Percentiles rank a stretch among this genome's conserved stretches.
phyloP scores from a whole-genome alignment of 2,888 invertebrate genomes.

The Chloroclystis v-ata region DNA sequence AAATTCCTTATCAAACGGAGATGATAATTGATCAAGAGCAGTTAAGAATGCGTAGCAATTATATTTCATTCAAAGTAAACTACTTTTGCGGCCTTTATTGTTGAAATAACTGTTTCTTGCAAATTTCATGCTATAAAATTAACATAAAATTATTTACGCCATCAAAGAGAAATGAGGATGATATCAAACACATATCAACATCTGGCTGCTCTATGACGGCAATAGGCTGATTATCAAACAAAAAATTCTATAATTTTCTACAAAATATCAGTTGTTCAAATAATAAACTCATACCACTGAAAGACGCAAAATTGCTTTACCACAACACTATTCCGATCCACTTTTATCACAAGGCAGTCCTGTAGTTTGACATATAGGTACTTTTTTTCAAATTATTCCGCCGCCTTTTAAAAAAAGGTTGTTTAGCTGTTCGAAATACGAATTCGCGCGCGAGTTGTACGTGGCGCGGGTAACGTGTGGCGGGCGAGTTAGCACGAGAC shows the following conservation, averaged over 20 bases:
- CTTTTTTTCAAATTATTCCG: neutral
- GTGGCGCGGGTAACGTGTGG: constrained; percentile 37
- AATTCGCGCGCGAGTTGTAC: constrained; percentile 5
- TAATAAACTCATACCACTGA: constrained; percentile 51
- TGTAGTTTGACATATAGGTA: constrained; percentile 20
- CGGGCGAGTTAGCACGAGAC: constrained; percentile 47
- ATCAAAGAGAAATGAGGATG: constrained; percentile 11
- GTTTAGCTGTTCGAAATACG: constrained; percentile 18
- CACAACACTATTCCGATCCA: constrained; percentile 37
- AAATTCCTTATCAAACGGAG: constrained; percentile 4
- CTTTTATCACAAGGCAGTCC: constrained; percentile 22
- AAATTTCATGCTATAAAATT: constrained; percentile 21
- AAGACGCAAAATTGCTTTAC: constrained; percentile 23
- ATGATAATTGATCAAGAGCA: constrained; percentile 5
- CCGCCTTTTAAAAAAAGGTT: neutral
- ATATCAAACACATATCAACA: neutral
- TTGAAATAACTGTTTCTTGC: constrained; percentile 1
- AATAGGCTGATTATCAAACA: neutral
- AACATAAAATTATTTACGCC: constrained; percentile 9
- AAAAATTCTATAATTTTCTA: constrained; percentile 33
- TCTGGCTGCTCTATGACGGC: constrained; percentile 3
- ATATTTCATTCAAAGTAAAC: constrained; percentile 4
- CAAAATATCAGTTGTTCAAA: constrained; percentile 47
- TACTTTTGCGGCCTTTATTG: neutral
- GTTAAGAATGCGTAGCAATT: constrained; percentile 12